Base-by-base conservation (phyloP, 1,140 invertebrate species). In the Thaumatotibia leucotreta region DNA sequence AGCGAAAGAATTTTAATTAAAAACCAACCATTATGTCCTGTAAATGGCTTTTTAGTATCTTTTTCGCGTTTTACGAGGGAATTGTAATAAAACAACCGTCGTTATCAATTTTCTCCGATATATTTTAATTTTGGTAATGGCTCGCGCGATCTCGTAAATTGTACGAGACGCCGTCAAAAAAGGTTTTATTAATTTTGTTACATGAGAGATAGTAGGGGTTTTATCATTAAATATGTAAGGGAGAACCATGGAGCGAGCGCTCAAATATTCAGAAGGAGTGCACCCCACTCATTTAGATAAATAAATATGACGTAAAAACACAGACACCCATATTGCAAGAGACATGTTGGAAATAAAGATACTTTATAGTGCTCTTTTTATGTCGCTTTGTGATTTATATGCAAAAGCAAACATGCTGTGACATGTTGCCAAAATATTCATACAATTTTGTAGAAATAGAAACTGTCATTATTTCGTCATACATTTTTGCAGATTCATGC, bases 151-250 rank as follows among this genome's bases (percentile, higher is more conserved):
- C 52, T 24, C n/a, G 52, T 52, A 10, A 0, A 20, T 14, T n/a
- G n/a, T n/a, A 45, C 6, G 27, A 29, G 5, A 45, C 39, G 14
- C 14, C 14, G n/a, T 17, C n/a, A 45, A 8, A 45, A 45, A 11
- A 45, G n/a, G 22, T 58, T 58, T 24, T 14, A 58, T 27, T 27
- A 27, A 27, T 58, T 27, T 58, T 58, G 29, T 29, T 29, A 29
- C 10, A 58, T n/a, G 52, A 58, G 24, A 29, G 11, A 27, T 14
- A 73, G 64, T 68, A 67, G 64, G 63, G 69, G 20, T 64, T 45
- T 10, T 33, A 58, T 68, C 52, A 32, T 73, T 72, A 77, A 77
- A 75, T 73, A 77, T 75, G 76, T 73, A 79, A 70, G 68, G 73
- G 67, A 67, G 70, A 72, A 73, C 68, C 68, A 74, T 69, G 72